Evolutionary conservation across 2,113 vertebrate genomes (phyloP).

Genomic region (Amphiprion ocellaris): DNA sequence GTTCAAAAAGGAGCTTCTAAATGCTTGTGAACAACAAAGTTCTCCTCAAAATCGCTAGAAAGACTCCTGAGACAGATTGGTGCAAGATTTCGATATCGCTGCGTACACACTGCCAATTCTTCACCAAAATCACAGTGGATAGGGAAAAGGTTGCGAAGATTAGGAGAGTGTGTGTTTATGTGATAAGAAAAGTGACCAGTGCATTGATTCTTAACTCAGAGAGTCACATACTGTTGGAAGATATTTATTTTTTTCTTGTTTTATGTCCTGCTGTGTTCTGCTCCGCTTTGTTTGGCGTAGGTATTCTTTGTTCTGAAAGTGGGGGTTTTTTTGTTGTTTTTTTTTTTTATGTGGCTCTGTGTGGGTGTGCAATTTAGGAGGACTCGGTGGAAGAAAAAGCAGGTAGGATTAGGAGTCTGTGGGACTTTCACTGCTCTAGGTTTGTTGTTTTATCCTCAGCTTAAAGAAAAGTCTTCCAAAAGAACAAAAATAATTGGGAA

Average conservation of each 20-base stretch:
- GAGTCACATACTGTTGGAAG: neutral
- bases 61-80: conserved; percentile 37
- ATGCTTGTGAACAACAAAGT: conserved; percentile 42
- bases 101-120: conserved; percentile 4
- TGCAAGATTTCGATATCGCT: conserved; percentile 43
- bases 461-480: neutral
- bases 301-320: conserved; percentile 4
- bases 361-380: conserved; percentile 5
- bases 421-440: neutral
- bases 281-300: neutral
- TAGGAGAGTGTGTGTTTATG: conserved; percentile 47
- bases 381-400: neutral
- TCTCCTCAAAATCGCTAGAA: conserved; percentile 27
- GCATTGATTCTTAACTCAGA: conserved; percentile 15
- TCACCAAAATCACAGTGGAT: conserved; percentile 1
- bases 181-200: conserved; percentile 45
- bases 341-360: neutral
- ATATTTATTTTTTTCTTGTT: neutral
- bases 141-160: conserved; percentile 1
- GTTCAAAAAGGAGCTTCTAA: conserved; percentile 42
- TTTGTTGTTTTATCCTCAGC: neutral
- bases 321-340: neutral
- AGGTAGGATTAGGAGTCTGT: conserved; percentile 4
- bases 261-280: neutral
- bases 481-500: neutral